A percentile compares a stretch with the other conserved stretches of the same genome.
These are phyloP conservation scores for Limnodromus scolopaceus DNA, from an alignment of 2,797 vertebrate genomes.

Conservation along the genomic window DNA sequence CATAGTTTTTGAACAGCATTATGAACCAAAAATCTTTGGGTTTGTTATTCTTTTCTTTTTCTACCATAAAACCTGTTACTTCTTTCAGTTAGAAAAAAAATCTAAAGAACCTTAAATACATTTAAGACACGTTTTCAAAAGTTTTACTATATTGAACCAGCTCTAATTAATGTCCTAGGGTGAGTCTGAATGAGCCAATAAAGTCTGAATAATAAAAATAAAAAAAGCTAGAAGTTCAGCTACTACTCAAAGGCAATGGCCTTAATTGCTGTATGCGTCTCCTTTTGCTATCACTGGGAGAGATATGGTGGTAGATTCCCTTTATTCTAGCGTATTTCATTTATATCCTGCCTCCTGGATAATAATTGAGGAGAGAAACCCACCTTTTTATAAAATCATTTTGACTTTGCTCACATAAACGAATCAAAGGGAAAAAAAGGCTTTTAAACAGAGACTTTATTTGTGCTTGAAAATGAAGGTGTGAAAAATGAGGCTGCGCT, in stretches of 20 bases:
- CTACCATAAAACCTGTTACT: not conserved
- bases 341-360: not conserved
- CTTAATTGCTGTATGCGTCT: not conserved
- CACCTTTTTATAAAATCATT: not conserved
- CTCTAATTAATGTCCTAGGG: not conserved
- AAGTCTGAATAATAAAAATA: not conserved
- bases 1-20: not conserved
- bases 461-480: not conserved
- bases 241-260: not conserved
- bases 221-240: not conserved
- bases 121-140: not conserved
- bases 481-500: not conserved
- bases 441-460: not conserved
- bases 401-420: not conserved
- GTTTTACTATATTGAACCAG: not conserved
- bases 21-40: not conserved
- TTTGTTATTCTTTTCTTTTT: not conserved
- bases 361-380: not conserved
- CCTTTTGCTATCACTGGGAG: not conserved
- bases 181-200: not conserved
- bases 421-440: not conserved
- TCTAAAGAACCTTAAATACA: not conserved
- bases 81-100: not conserved
- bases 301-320: not conserved
- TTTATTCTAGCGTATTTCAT: not conserved